Percentiles rank a stretch among this genome's conserved stretches.
These are phyloP conservation scores for Delphinus delphis DNA, from an alignment of 2,113 vertebrate species.

Conservation along the genomic window DNA sequence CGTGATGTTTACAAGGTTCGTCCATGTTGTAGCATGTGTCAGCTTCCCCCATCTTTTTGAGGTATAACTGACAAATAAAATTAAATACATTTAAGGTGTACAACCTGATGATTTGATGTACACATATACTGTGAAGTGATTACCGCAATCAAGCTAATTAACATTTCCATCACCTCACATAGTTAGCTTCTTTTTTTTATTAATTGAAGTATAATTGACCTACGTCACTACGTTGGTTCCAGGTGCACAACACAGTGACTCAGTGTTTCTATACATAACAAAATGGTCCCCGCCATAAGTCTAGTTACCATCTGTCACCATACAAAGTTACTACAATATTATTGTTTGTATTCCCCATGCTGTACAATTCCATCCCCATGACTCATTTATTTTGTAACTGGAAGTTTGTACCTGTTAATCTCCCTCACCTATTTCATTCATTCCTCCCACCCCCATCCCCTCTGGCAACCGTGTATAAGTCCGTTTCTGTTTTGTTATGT, in stretches of 20 bases:
- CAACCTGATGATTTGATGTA: neutral
- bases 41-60: neutral
- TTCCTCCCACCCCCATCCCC: neutral
- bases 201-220: neutral
- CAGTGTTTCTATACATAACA: neutral
- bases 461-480: neutral
- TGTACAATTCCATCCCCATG: neutral
- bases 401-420: neutral
- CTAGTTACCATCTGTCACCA: neutral
- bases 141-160: neutral
- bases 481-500: neutral
- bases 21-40: neutral
- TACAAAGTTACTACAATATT: neutral
- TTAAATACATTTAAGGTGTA: neutral
- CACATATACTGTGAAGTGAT: neutral
- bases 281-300: neutral
- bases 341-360: neutral
- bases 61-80: neutral
- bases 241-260: neutral
- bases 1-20: neutral
- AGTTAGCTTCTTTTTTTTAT: neutral
- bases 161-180: neutral
- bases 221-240: neutral
- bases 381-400: neutral
- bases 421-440: neutral